Evolutionary conservation across 2,888 invertebrate genomes (phyloP).

Genomic region (Hirudinaria manillensis): DNA sequence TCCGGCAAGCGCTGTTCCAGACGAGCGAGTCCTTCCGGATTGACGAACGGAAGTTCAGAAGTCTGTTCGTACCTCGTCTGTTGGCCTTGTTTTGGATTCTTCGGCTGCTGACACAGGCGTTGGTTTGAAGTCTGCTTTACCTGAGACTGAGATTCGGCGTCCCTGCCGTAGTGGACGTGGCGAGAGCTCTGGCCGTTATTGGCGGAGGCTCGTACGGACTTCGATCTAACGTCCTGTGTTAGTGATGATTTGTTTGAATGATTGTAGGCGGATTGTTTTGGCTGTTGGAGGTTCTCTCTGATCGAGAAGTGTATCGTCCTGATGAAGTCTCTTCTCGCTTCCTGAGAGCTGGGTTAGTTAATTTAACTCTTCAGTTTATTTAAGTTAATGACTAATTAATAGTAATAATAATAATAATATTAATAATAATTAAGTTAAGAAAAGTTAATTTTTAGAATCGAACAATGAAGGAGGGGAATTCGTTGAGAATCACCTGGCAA

Average conservation of each 20-base stretch:
- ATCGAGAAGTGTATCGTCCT: slow-evolving; percentile 95
- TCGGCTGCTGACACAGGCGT: neutral
- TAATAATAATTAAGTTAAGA: too few relatives aligned
- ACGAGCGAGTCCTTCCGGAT: too few relatives aligned
- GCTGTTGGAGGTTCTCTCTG: slow-evolving; percentile 73
- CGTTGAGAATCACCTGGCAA: slow-evolving; percentile 68
- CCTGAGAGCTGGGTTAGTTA: slow-evolving; percentile 69
- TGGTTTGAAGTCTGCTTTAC: neutral
- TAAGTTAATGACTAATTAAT: too few relatives aligned
- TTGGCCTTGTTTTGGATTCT: neutral
- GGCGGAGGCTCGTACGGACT: neutral
- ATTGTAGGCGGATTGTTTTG: neutral
- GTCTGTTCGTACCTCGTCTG: neutral
- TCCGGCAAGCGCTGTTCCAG: too few relatives aligned
- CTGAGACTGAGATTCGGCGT: neutral
- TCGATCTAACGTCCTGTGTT: neutral
- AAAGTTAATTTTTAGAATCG: too few relatives aligned
- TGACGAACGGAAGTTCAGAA: too few relatives aligned
- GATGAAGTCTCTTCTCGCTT: slow-evolving; percentile 91
- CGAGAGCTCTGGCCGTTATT: neutral
- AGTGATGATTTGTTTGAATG: neutral
- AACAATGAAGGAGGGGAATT: neutral
- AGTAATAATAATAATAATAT: too few relatives aligned
- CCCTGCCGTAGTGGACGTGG: neutral
- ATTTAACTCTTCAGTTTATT: too few relatives aligned